Conservation (phyloP, 2,888 invertebrate genomes). For the Papilio gigon region DNA sequence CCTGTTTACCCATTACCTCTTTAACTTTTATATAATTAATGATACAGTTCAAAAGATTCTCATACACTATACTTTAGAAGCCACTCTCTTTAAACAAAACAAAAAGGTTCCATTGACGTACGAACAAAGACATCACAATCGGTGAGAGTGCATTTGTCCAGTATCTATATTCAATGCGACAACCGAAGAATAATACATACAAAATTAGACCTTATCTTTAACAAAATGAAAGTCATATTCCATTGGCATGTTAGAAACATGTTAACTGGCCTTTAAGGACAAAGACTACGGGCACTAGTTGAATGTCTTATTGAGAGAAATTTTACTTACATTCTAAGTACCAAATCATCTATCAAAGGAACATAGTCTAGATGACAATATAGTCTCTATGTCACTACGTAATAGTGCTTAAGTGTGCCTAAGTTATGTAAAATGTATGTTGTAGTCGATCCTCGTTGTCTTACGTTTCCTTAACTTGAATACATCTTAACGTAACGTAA, state of each 20-base stretch:
- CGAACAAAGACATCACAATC: slow-evolving; percentile 61
- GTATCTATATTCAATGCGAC: slow-evolving; percentile 56
- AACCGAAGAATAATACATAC: slow-evolving; percentile 27
- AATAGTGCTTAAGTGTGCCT: slow-evolving; percentile 22
- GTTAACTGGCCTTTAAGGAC: slow-evolving; percentile 53
- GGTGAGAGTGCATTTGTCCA: slow-evolving; percentile 67
- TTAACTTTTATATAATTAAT: slow-evolving; percentile 3
- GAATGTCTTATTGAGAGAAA: slow-evolving; percentile 60
- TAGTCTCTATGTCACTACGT: slow-evolving; percentile 18
- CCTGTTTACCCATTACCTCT: neutral
- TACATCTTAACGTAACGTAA: slow-evolving; percentile 3
- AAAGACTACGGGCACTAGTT: slow-evolving; percentile 54
- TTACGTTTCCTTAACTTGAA: slow-evolving; percentile 19
- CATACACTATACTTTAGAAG: slow-evolving; percentile 1
- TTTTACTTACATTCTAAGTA: slow-evolving; percentile 38
- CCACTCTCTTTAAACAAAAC: slow-evolving; percentile 27
- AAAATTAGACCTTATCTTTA: slow-evolving; percentile 45
- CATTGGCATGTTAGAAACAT: slow-evolving; percentile 44
- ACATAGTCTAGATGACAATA: slow-evolving; percentile 11
- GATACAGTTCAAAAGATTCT: slow-evolving; percentile 3
- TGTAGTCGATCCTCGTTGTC: slow-evolving; percentile 12
- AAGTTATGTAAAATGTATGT: neutral
- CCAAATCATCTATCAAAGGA: slow-evolving; percentile 7
- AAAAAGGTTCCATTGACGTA: slow-evolving; percentile 52
- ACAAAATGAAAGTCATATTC: slow-evolving; percentile 46